Evolutionary conservation across 2,113 vertebrate species (phyloP).

Genomic region (Macquaria ambigua): DNA sequence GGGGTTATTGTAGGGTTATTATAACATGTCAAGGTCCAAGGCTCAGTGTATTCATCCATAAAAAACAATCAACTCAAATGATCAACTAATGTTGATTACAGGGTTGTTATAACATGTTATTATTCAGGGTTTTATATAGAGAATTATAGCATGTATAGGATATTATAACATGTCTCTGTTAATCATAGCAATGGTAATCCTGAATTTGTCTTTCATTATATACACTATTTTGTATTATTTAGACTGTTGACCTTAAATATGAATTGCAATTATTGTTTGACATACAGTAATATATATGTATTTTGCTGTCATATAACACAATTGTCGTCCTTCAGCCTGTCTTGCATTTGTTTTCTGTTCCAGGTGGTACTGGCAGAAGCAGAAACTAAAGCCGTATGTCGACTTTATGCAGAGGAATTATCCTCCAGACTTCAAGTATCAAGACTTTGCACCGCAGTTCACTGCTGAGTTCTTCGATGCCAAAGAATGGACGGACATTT

Average conservation of each 20-base stretch:
- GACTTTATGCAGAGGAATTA: conserved; percentile 94
- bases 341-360: conserved; percentile 9
- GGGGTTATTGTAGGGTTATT: not conserved
- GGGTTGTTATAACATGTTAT: not conserved
- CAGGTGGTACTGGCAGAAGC: conserved; percentile 94
- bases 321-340: not conserved
- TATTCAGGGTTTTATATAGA: too few relatives aligned
- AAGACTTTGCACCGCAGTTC: conserved; percentile 92
- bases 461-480: conserved; percentile 93
- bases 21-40: not conserved
- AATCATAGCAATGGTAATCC: too few relatives aligned
- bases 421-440: conserved; percentile 90
- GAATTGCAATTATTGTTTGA: not conserved
- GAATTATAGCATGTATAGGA: too few relatives aligned
- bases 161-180: too few relatives aligned
- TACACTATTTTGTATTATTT: too few relatives aligned
- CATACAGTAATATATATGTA: not conserved
- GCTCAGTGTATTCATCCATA: not conserved
- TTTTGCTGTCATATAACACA: not conserved
- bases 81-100: not conserved
- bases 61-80: not conserved
- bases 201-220: too few relatives aligned
- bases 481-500: conserved; percentile 90
- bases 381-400: conserved; percentile 85
- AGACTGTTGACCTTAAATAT: too few relatives aligned